A percentile compares a stretch with the other conserved stretches of the same genome.
phyloP scores from a whole-genome alignment of 2,888 invertebrate species.

The Caenorhabditis japonica region DNA sequence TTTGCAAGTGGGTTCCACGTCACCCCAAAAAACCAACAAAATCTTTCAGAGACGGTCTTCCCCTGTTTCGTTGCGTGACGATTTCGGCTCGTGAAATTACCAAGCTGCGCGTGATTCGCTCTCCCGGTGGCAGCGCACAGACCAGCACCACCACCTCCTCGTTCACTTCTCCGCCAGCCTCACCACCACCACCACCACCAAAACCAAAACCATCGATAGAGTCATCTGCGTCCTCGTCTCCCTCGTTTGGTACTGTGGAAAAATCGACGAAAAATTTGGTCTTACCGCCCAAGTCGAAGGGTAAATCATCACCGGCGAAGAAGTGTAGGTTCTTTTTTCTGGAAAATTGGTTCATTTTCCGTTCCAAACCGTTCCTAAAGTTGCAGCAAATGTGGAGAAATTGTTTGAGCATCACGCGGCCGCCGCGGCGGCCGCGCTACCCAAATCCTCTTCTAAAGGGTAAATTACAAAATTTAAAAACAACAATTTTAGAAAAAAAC shows the following conservation, averaged over 20 bases:
- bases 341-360: neutral
- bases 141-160: conserved; percentile 1
- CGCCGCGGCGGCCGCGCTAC: too few species aligned
- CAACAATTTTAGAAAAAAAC: neutral
- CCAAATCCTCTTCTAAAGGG: conserved; percentile 9
- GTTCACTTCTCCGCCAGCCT: conserved; percentile 8
- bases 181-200: neutral
- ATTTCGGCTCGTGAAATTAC: conserved; percentile 8
- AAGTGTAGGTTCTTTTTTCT: conserved; percentile 14
- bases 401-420: conserved; percentile 27
- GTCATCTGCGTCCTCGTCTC: too few species aligned
- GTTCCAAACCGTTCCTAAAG: too few species aligned
- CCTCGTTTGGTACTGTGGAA: too few species aligned
- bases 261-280: neutral
- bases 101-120: conserved; percentile 17
- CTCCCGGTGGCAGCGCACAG: too few species aligned
- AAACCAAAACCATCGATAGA: neutral
- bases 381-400: conserved; percentile 23
- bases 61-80: conserved; percentile 26
- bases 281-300: conserved; percentile 16
- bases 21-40: too few species aligned
- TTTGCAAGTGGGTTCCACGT: conserved; percentile 45
- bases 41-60: conserved; percentile 25
- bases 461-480: neutral
- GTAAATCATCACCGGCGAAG: conserved; percentile 1